A percentile compares a stretch with the other conserved stretches of the same genome.
Evolutionary conservation across 2,113 vertebrate genomes (phyloP).

Genomic region (Noctilio leporinus): DNA sequence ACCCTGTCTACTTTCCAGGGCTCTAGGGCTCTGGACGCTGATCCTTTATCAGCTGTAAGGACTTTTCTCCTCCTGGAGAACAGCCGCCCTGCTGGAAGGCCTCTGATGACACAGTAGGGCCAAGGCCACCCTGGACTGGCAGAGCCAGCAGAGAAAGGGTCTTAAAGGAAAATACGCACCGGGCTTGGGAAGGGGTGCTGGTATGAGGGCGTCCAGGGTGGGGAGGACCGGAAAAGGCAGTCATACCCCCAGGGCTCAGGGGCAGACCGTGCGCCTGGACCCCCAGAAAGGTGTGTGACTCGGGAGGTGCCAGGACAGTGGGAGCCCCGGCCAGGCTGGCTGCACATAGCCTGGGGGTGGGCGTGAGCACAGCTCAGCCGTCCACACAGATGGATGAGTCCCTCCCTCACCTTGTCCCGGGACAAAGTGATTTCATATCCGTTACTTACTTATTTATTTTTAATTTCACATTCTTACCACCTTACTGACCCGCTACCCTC

Average conservation of each 20-base stretch:
- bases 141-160: neutral
- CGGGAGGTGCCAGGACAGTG: too few species aligned
- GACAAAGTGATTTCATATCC: accelerated
- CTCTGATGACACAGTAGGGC: neutral
- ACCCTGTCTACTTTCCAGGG: neutral
- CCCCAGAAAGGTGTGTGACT: neutral
- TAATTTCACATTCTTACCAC: neutral
- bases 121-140: accelerated
- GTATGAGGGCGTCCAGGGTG: accelerated
- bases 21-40: neutral
- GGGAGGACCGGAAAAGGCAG: neutral
- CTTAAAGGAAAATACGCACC: accelerated
- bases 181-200: neutral
- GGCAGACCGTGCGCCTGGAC: neutral
- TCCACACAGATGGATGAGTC: accelerated
- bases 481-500: accelerated
- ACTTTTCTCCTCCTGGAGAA: neutral
- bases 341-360: too few species aligned
- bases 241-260: too few species aligned
- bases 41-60: neutral
- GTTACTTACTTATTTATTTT: too few species aligned
- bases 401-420: neutral
- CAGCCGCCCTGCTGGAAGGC: accelerated
- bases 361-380: too few species aligned
- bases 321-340: neutral